A percentile compares a stretch with the other conserved stretches of the same genome.
Conservation (phyloP, 2,797 vertebrate species). For the Taeniopygia guttata region DNA sequence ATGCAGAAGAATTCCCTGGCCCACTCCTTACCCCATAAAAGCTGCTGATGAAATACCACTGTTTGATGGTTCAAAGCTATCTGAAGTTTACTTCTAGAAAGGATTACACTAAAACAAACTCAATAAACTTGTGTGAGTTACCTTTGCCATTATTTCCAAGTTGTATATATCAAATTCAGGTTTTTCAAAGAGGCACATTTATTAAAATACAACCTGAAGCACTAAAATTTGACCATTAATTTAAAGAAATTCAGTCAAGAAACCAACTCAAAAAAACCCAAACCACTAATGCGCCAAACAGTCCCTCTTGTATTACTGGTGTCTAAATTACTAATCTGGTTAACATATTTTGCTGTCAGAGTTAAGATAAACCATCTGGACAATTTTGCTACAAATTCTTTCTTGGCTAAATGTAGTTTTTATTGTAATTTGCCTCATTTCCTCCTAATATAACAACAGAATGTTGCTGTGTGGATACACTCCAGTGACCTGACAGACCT, state of each 20-base stretch:
- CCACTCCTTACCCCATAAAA: background rate
- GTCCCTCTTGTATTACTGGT: background rate
- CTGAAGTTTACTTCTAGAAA: background rate
- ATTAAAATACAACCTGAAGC: background rate
- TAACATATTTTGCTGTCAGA: constrained; percentile 46
- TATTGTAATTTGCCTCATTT: constrained; percentile 54
- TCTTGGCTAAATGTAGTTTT: constrained; percentile 5
- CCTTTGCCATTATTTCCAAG: background rate
- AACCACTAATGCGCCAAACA: background rate
- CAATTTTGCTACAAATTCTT: constrained; percentile 9
- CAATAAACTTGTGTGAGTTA: background rate
- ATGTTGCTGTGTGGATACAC: background rate
- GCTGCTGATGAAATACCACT: background rate
- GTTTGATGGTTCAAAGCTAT: background rate
- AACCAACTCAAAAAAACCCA: background rate
- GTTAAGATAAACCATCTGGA: constrained; percentile 57
- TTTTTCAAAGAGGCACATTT: background rate
- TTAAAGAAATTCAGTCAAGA: background rate
- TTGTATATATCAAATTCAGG: background rate
- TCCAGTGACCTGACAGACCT: background rate
- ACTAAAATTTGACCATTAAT: background rate
- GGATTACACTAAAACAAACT: background rate
- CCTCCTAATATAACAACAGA: constrained; percentile 13
- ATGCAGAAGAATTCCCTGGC: background rate
- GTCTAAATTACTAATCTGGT: constrained; percentile 34